These are phyloP conservation scores for Phrynocephalus vlangalii DNA, from an alignment of 2,797 vertebrate species.

Conservation along the genomic window DNA sequence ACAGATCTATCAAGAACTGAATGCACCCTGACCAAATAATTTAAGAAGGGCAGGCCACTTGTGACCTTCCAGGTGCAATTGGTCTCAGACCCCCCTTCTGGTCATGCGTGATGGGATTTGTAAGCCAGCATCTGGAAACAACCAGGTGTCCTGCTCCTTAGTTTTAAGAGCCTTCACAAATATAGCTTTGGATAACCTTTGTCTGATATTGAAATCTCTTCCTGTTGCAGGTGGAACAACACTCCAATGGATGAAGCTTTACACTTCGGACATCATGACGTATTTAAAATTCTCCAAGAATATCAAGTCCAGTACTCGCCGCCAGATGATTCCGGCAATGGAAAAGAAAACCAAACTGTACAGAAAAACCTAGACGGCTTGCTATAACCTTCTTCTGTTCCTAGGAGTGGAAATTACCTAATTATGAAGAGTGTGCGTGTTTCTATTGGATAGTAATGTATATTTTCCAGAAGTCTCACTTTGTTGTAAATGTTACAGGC, in stretches of 20 bases:
- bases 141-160: background rate
- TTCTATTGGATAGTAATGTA: slow-evolving; percentile 81
- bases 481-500: slow-evolving; percentile 81
- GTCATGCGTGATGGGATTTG: background rate
- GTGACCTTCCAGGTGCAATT: background rate
- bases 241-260: slow-evolving; percentile 98
- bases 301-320: slow-evolving; percentile 93
- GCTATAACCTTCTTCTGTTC: slow-evolving; percentile 80
- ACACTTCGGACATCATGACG: slow-evolving; percentile 97
- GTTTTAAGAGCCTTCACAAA: background rate
- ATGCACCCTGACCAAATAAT: background rate
- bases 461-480: slow-evolving; percentile 76
- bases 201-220: slow-evolving; percentile 3
- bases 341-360: slow-evolving; percentile 86
- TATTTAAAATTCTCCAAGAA: slow-evolving; percentile 94
- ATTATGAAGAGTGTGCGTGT: slow-evolving; percentile 78
- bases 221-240: slow-evolving; percentile 91
- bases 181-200: background rate
- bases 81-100: background rate
- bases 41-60: background rate
- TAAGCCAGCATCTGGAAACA: background rate
- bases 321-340: slow-evolving; percentile 75
- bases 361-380: slow-evolving; percentile 96
- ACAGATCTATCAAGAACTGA: background rate
- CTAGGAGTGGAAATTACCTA: slow-evolving; percentile 69